Evolutionary conservation across 2,888 invertebrate genomes (phyloP), one percentile per base, ranked within the genome.

Genomic region (Brachyopa scutellaris): DNA sequence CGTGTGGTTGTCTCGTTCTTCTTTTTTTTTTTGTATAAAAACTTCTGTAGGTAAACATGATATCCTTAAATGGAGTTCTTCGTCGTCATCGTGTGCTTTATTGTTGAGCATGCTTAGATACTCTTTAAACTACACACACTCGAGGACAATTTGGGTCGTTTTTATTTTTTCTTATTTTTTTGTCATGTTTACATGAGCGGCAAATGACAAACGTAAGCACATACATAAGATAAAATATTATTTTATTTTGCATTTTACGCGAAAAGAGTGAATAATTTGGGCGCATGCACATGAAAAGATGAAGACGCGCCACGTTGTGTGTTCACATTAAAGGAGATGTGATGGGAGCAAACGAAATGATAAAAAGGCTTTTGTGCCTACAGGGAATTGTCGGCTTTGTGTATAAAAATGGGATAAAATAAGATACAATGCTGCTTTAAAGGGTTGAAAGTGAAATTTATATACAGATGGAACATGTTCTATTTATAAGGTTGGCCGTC

Each of bases 131-230:
- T 64, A 49, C 40, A 72, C 38, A 49, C 55, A 76, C 59, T 61
- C 45, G 53, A 59, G 51, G 40, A 53, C 42, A 62, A 64, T 77
- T 70, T 70, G 33, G 64, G 72, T 70, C 36, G 64, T 51, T 5
- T 11, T 2, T 2, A 2, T 13, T 1, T 36, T 36, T 9, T 36
- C 11, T 36, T 11, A n/a, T 9, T 36, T 36, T n/a, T 11, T 36
- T 77, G 69, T 77, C 53, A 62, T 61, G 69, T 69, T 77, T 51
- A 69, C 61, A 62, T 77, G 45, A 47, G 76, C 36, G 45, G 31
- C 45, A 26, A 53, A 53, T 19, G 59, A 59, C 51, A 76, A 59
- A 51, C 40, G 31, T 40, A 49, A 4, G 4, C 31, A 21, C 4
- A 5, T 31, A 36, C 11, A 47, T n/a, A n/a, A n/a, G n/a, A n/a